phyloP scores from a whole-genome alignment of 92 coral and sea anemone genomes.

The Montipora capitata region DNA sequence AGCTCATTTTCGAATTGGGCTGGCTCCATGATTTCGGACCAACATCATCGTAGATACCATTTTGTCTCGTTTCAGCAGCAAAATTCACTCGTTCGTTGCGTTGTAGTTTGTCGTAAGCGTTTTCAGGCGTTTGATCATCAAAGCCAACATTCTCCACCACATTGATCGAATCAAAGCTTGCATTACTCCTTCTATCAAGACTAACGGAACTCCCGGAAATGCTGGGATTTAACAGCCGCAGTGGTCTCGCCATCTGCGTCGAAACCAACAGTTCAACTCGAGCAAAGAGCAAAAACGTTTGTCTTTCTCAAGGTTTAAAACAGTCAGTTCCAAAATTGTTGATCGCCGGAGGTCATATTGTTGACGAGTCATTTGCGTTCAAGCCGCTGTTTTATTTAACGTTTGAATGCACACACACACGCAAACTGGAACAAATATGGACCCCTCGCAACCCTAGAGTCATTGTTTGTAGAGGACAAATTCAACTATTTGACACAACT shows the following conservation, averaged over 20 bases:
- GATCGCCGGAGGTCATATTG: no score
- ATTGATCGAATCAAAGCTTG: background rate
- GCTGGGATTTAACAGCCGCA: background rate
- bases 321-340: background rate
- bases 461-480: background rate
- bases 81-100: background rate
- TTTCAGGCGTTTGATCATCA: background rate
- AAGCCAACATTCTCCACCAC: background rate
- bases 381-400: slow-evolving; percentile 29
- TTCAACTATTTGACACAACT: no score
- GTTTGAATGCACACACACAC: slow-evolving; percentile 27
- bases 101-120: slow-evolving; percentile 23
- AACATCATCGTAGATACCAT: slow-evolving; percentile 5
- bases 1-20: background rate
- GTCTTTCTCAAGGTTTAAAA: background rate
- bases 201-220: slow-evolving; percentile 12
- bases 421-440: slow-evolving; percentile 17
- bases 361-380: slow-evolving; percentile 21
- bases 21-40: background rate
- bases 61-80: background rate
- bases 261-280: background rate
- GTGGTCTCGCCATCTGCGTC: slow-evolving; percentile 20
- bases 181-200: slow-evolving; percentile 15
- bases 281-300: background rate
- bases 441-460: background rate